A percentile compares a stretch with the other conserved stretches of the same genome.
Evolutionary conservation across 2,797 vertebrate genomes (phyloP).

Genomic region (Paguma larvata): DNA sequence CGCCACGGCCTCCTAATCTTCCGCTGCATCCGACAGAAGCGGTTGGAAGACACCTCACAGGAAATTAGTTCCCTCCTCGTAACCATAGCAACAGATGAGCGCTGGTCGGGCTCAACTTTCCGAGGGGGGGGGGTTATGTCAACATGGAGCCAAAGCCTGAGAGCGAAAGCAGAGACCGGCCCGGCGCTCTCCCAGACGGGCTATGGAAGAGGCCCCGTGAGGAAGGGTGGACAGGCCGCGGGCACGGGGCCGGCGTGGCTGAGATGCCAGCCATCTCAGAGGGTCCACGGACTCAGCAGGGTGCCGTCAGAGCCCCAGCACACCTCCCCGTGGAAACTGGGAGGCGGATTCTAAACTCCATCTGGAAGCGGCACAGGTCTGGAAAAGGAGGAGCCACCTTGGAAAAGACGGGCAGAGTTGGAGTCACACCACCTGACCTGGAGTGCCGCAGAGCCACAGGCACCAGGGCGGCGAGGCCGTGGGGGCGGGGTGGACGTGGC

Average conservation of each 20-base stretch:
- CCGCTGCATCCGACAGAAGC: slow-evolving; percentile 87
- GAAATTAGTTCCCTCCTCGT: slow-evolving; percentile 89
- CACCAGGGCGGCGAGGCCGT: fast-evolving
- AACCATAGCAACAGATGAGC: slow-evolving; percentile 90
- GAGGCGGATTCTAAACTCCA: fast-evolving
- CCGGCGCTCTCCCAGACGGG: background rate
- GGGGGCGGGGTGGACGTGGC: fast-evolving
- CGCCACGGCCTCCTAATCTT: slow-evolving; percentile 87
- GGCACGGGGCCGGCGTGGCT: fast-evolving
- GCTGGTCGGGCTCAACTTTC: slow-evolving; percentile 83
- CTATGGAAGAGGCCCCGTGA: fast-evolving
- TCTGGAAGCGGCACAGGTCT: background rate
- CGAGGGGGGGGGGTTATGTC: slow-evolving; percentile 63
- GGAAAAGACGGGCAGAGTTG: fast-evolving
- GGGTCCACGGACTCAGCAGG: fast-evolving
- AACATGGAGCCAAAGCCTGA: slow-evolving; percentile 69
- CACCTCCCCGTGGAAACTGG: fast-evolving
- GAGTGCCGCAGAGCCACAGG: background rate
- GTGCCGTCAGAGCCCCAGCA: fast-evolving
- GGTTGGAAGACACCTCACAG: slow-evolving; percentile 92
- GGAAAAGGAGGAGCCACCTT: background rate
- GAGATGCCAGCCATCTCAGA: fast-evolving
- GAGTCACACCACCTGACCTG: fast-evolving
- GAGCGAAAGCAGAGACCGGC: slow-evolving; percentile 55
- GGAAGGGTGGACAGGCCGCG: fast-evolving